Evolutionary conservation across 1,140 invertebrate genomes (phyloP).

Genomic region (Drosophila kanapiae): DNA sequence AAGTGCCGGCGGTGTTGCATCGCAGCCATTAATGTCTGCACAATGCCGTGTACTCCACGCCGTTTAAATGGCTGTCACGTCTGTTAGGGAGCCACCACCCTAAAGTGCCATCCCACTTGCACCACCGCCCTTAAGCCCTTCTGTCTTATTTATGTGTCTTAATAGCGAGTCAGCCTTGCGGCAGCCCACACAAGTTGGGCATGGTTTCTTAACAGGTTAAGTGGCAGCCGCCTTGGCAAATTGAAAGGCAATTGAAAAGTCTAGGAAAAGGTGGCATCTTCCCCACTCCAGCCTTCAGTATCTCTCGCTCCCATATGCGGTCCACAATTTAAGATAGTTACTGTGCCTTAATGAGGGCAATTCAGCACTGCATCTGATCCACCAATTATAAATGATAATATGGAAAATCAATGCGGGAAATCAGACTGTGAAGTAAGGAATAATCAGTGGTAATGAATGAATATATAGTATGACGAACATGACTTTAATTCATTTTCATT

Average conservation of each 20-base stretch:
- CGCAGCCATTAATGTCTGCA: slow-evolving; percentile 59
- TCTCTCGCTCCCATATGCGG: not conserved
- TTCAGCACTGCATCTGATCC: not conserved
- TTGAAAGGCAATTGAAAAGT: slow-evolving; percentile 40
- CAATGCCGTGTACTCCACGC: slow-evolving; percentile 17
- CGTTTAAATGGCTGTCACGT: slow-evolving; percentile 53
- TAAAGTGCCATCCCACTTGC: slow-evolving; percentile 11
- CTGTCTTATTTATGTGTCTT: slow-evolving; percentile 59
- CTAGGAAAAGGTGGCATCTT: not conserved
- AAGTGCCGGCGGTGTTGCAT: slow-evolving; percentile 64
- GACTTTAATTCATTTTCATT: slow-evolving; percentile 7
- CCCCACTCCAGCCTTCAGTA: not conserved
- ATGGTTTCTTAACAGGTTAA: slow-evolving; percentile 40
- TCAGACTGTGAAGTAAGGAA: not conserved
- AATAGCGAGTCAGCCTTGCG: slow-evolving; percentile 37
- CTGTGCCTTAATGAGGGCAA: slow-evolving; percentile 30
- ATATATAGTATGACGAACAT: not conserved
- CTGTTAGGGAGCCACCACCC: slow-evolving; percentile 3
- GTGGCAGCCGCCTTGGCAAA: slow-evolving; percentile 19
- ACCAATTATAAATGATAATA: slow-evolving; percentile 31
- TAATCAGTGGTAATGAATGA: slow-evolving; percentile 2
- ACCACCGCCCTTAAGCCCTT: slow-evolving; percentile 3
- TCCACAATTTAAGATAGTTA: not conserved
- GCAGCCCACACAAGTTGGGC: slow-evolving; percentile 25
- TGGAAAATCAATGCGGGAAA: slow-evolving; percentile 11